Evolutionary conservation across 1,140 invertebrate genomes (phyloP), one percentile per base, ranked within the genome.

Genomic region (Chelonus insularis): DNA sequence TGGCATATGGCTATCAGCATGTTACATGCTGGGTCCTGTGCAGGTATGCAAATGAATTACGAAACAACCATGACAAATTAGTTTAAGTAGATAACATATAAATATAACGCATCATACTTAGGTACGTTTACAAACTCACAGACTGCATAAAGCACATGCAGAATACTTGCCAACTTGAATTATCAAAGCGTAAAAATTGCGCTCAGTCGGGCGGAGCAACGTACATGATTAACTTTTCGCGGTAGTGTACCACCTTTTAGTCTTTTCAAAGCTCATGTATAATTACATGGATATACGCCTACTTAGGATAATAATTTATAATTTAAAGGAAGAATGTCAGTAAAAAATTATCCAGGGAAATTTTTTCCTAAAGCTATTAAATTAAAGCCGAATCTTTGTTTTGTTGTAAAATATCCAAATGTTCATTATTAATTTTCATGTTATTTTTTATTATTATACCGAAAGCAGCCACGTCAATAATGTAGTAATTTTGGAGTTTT

Each of bases 1-100:
- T 52, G 50, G 21, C 12, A 52, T 52, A 52, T 52, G 50, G 50
- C 25, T 52, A 52, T 32, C 25, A n/a, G 29, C 23, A 43, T 23
- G 32, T 45, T 12, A 34, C 25, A 39, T 29, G 45, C 34, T 47
- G 41, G 37, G 50, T 18, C 21, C 47, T n/a, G 18, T n/a, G 4
- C 57, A n/a, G 34, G 37, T 60, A 60, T 60, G 58, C 48, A 29
- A 60, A 60, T 50, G 34, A 52, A 60, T 60, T 60, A 60, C 50
- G 50, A 54, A 60, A 51, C 54, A 52, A 60, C 25, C 58, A 54
- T 52, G 58, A 60, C 36, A 52, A 60, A 60, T 60, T 60, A 45
- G 37, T 32, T 34, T 47, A 43, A 57, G 34, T 16, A 56, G 20
- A 11, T 39, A 39, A 43, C 39, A 41, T 41, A 41, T 23, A 39